These are phyloP conservation scores for Leucophenga montana DNA, from an alignment of 2,888 invertebrate species.

Conservation along the genomic window DNA sequence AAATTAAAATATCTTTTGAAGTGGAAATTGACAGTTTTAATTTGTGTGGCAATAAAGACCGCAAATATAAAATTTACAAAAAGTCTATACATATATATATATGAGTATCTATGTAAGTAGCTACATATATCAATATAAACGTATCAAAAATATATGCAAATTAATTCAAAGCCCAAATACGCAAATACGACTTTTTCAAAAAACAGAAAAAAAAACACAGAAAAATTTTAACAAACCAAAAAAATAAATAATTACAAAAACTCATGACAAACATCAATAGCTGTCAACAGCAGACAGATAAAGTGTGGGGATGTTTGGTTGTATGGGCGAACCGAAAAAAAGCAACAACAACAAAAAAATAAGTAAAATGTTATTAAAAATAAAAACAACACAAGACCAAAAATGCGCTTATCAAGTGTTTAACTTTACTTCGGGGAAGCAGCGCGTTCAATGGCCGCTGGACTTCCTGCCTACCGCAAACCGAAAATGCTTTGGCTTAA, in stretches of 20 bases:
- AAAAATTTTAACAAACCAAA: not conserved
- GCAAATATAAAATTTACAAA: not conserved
- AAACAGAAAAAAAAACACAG: not conserved
- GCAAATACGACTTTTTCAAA: not conserved
- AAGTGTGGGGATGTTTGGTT: not conserved
- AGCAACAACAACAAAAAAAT: no score
- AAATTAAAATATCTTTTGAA: conserved; percentile 11
- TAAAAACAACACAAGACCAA: not conserved
- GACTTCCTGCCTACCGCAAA: conserved; percentile 10
- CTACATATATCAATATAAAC: not conserved
- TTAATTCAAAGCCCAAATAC: conserved; percentile 22
- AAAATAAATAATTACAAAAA: conserved; percentile 1
- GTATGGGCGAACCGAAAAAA: not conserved
- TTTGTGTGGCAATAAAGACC: not conserved
- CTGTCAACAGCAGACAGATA: conserved; percentile 17
- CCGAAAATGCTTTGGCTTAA: conserved; percentile 5
- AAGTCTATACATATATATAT: no score
- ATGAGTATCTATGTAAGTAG: no score
- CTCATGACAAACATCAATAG: conserved; percentile 19
- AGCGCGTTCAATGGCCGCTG: not conserved
- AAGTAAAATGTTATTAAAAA: conserved; percentile 3
- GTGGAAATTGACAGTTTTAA: conserved; percentile 10
- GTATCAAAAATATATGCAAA: conserved; percentile 15
- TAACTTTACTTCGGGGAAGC: not conserved
- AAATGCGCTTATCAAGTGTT: conserved; percentile 16